Base-by-base conservation (phyloP, 2,113 vertebrate genomes). In the Polypterus senegalus region DNA sequence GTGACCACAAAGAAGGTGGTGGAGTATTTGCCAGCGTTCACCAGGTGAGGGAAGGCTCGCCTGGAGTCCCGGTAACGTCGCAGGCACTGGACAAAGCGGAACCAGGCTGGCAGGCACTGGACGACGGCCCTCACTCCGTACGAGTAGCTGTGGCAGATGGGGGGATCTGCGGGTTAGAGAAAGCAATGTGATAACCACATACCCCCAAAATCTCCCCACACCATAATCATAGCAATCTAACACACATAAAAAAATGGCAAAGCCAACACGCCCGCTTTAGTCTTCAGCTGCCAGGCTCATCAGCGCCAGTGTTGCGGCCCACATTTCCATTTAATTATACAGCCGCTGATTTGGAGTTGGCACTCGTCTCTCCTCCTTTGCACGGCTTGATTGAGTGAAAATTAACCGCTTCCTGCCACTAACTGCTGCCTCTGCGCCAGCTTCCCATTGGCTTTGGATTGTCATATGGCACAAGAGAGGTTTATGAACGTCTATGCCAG, bases 1-100 rank as follows among this genome's bases (percentile, higher is more conserved):
- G 91, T 97, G 77, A 99, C 93, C 47, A 86, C 92, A n/a, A 99
- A 98, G 86, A 99, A 98, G 70, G 94, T 94, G 46, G 96, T 99
- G 61, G 95, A 97, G 74, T 99, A 99, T 81, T 99, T 99, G 72
- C 96, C 96, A 49, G 96, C 96, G 6, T 99, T 99, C 57, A 92
- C 89, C 73, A 99, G 83, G 77, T 98, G 95, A 73, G 92, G 92
- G 77, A 98, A 98, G 69, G 96, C 93, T 65, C 94, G 88, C 76
- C 90, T 97, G 66, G 93, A 92, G 83, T 98, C 96, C 10, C 93
- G 85, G 79, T 99, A 99, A 72, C 95, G 89, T 62, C 96, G 88
- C 76, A 99, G 91, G 87, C 96, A 99, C 85, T 99, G 96, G 76
- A 95, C 87, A 66, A 99, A 99, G 57, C 96, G 89, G 76, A 98